A percentile compares a stretch with the other conserved stretches of the same genome.
Conservation (phyloP, 2,888 invertebrate species). For the Synergus itoensis region DNA sequence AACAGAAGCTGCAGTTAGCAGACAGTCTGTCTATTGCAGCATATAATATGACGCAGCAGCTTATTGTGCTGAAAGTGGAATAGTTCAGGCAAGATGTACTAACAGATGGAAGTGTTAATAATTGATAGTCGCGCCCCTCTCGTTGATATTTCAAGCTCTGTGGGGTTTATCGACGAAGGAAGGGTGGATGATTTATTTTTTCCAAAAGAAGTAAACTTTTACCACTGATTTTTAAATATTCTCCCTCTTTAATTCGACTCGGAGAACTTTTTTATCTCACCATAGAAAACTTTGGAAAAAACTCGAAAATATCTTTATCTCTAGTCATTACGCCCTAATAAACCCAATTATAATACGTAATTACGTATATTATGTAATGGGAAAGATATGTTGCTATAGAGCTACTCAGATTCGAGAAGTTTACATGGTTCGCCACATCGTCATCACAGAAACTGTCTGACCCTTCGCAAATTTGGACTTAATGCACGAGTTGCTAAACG, state of each 20-base stretch:
- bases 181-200: conserved; percentile 9
- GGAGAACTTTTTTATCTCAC: not conserved
- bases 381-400: not conserved
- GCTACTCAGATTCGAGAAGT: not conserved
- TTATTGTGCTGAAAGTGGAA: conserved; percentile 47
- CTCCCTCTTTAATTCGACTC: not conserved
- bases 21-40: conserved; percentile 63
- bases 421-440: not conserved
- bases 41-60: conserved; percentile 65
- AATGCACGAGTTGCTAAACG: not conserved
- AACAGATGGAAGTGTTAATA: conserved; percentile 77
- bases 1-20: conserved; percentile 41
- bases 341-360: not conserved
- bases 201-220: not conserved
- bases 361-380: not conserved
- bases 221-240: not conserved
- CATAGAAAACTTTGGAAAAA: too few species aligned
- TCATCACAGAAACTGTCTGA: conserved; percentile 2
- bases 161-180: conserved; percentile 21
- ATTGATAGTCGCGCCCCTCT: conserved; percentile 75
- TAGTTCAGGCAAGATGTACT: conserved; percentile 68
- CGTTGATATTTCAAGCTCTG: conserved; percentile 60
- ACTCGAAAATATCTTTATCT: too few species aligned
- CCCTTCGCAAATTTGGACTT: not conserved
- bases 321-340: not conserved